Conservation (phyloP, 2,113 vertebrate genomes). For the Upupa epops region DNA sequence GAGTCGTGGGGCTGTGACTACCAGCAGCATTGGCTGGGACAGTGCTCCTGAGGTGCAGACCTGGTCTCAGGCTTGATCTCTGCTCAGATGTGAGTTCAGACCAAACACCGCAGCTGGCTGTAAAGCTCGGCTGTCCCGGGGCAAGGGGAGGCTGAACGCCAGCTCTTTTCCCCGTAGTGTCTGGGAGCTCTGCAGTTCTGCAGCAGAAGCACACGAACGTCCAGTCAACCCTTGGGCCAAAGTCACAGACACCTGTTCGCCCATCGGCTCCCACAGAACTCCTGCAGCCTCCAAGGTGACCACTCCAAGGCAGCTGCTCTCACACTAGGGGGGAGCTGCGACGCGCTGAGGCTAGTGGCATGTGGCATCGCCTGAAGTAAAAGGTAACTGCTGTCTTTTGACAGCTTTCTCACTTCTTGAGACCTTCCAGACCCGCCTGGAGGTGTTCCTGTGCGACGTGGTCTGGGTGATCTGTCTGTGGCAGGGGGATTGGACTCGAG, state of each 20-base stretch:
- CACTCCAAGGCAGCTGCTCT: slow-evolving; percentile 22
- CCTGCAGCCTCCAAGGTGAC: slow-evolving; percentile 5
- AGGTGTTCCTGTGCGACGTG: no score
- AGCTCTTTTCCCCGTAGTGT: not conserved
- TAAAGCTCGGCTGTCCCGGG: not conserved
- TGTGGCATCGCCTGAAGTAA: not conserved
- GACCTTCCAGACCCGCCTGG: no score
- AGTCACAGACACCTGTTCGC: not conserved
- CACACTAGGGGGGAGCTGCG: not conserved
- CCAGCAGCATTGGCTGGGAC: not conserved
- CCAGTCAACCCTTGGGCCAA: not conserved
- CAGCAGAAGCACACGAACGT: not conserved
- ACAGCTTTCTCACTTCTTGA: not conserved
- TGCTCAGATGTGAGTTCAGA: not conserved
- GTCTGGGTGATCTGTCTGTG: no score
- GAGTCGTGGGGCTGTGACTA: not conserved
- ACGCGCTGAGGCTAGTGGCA: not conserved
- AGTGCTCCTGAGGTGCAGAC: not conserved
- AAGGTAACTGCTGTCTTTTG: not conserved
- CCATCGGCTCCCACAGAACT: not conserved
- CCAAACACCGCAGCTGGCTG: not conserved
- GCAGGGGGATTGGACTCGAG: no score
- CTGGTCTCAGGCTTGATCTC: not conserved
- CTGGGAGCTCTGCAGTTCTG: not conserved
- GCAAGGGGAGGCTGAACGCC: not conserved